Base-by-base conservation (phyloP, 2,888 invertebrate species). In the Gibbula magus region DNA sequence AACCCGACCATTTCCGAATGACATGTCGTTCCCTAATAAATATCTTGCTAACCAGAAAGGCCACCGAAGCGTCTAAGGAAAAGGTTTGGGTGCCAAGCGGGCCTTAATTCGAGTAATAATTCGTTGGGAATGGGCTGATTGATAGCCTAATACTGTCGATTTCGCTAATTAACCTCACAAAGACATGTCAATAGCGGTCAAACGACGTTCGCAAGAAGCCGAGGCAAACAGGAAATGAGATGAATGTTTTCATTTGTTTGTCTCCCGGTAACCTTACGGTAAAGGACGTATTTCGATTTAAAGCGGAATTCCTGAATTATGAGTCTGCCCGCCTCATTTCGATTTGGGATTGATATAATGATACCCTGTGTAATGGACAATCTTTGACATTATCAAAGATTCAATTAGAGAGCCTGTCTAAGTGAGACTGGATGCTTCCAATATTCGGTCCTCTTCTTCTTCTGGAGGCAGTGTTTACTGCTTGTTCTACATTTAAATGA, bases 151-250 rank as follows among this genome's bases (percentile, higher is more conserved):
- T 80, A 80, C 77, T 80, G 80, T 80, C 80, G 74, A 74, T 77
- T 53, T 74, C 80, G 56, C 80, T 80, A 80, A 80, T 80, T 80
- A 80, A 80, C 80, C 80, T 80, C 80, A 77, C 80, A 80, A 80
- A 77, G 77, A 61, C 70, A 73, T 74, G 35, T 66, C 80, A 61
- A 74, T 75, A n/a, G 56, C 52, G 74, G 51, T 77, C 80, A 77
- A 56, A 39, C 77, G 73, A 73, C 18, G 20, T 70, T n/a, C 39
- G 35, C 70, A 1, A 35, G 39, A 35, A 35, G 20, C 70, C 20
- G 32, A 35, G n/a, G 70, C 39, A 70, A 70, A 20, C 70, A 35
- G 70, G 70, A 70, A 70, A 70, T 70, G 70, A 70, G 39, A 70
- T 35, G 70, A 39, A 70, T 70, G 70, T 70, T 70, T 70, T 70